Base-by-base conservation (phyloP, 2,797 vertebrate genomes). In the Distichodus sexfasciatus region DNA sequence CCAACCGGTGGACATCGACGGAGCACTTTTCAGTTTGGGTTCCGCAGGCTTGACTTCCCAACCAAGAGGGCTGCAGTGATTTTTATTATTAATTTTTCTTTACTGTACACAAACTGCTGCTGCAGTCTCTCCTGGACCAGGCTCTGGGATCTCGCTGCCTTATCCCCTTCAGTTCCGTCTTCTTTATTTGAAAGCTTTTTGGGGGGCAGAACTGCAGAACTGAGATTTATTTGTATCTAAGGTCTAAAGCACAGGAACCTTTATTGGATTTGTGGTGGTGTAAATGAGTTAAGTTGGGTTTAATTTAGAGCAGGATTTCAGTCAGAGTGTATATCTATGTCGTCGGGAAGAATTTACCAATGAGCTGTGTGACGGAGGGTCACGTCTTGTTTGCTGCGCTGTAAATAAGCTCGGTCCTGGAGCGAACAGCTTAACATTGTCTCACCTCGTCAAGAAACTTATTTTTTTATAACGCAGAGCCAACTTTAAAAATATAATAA, bases 341-440 rank as follows among this genome's bases (percentile, higher is more conserved):
- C n/a, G n/a, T 57, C 40, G 36, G 58, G 57, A 59, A 17, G 59
- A 55, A 70, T 69, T 54, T 48, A 65, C 68, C 59, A 28, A 66
- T 69, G 61, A 76, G 64, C 41, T 76, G 64, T 69, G 38, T 68
- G 54, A 35, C 69, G 72, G 68, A 38, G 72, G 61, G 65, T 79
- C 60, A 48, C 60, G 28, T 64, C 44, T 75, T 70, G 77, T 77
- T 60, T 77, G 70, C 76, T 71, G 76, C 71, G 71, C 61, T 78
- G 71, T 82, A 79, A 77, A 77, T 80, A 77, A 76, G 68, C 75
- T 67, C 57, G 29, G 62, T 64, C 55, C 12, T 66, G 48, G 64
- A 63, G 69, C 54, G 65, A 68, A 69, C 19, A 6, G 40, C 33
- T 66, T 69, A 51, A 43, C 59, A 61, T 61, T 73, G 53, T 66